A percentile compares a stretch with the other conserved stretches of the same genome.
Evolutionary conservation across 1,140 invertebrate species (phyloP).

Genomic region (Drosophila virilis): DNA sequence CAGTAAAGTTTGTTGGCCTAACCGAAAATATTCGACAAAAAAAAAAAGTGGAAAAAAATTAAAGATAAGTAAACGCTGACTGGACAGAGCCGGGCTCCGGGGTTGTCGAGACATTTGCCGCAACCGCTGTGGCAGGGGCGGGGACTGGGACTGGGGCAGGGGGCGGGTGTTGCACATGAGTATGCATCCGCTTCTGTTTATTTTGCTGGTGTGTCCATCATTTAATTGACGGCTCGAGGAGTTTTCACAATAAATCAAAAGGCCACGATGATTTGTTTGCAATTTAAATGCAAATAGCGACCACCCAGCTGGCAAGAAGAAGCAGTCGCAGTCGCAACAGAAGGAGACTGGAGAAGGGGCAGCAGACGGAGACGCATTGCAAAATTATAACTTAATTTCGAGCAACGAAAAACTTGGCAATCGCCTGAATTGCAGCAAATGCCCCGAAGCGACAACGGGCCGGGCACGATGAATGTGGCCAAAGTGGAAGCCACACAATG

Average conservation of each 20-base stretch:
- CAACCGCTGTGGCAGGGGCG: neutral
- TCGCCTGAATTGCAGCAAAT: slow-evolving; percentile 46
- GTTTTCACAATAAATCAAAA: slow-evolving; percentile 78
- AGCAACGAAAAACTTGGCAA: slow-evolving; percentile 40
- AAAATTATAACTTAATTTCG: slow-evolving; percentile 81
- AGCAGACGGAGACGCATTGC: slow-evolving; percentile 41
- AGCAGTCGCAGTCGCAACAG: neutral
- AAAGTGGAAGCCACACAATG: slow-evolving; percentile 73
- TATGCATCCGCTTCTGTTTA: slow-evolving; percentile 34
- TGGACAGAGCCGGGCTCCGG: neutral
- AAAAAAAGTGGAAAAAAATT: slow-evolving; percentile 13
- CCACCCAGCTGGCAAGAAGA: slow-evolving; percentile 54
- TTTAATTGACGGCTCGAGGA: slow-evolving; percentile 68
- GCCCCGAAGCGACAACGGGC: slow-evolving; percentile 39
- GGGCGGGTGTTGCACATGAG: slow-evolving; percentile 1
- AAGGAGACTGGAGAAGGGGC: slow-evolving; percentile 7
- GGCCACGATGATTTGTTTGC: slow-evolving; percentile 74
- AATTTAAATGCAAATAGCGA: slow-evolving; percentile 82
- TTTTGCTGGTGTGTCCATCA: slow-evolving; percentile 24
- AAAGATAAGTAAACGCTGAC: slow-evolving; percentile 44
- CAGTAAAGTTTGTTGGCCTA: slow-evolving; percentile 46
- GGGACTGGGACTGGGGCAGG: neutral
- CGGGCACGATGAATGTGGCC: slow-evolving; percentile 50
- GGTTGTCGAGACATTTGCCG: slow-evolving; percentile 5
- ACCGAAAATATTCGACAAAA: slow-evolving; percentile 11